These are phyloP conservation scores for Vanessa cardui DNA, from an alignment of 2,888 invertebrate genomes.

Conservation along the genomic window DNA sequence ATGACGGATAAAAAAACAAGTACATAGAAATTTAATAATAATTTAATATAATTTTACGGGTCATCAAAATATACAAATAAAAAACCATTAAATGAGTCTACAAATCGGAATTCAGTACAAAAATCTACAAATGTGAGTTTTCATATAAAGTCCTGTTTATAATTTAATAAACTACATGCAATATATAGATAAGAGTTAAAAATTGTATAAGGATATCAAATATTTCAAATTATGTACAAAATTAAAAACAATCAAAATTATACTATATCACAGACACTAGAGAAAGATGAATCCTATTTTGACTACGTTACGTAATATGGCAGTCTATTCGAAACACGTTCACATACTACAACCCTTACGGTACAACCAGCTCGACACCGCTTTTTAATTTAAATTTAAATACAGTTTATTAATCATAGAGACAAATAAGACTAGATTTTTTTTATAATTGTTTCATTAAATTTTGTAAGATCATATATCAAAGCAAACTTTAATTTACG, in stretches of 20 bases:
- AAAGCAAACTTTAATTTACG: slow-evolving; percentile 8
- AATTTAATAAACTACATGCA: slow-evolving; percentile 55
- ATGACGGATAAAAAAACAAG: slow-evolving; percentile 38
- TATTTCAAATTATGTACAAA: slow-evolving; percentile 76
- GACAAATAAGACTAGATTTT: slow-evolving; percentile 4
- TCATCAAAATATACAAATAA: slow-evolving; percentile 59
- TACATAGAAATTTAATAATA: slow-evolving; percentile 55
- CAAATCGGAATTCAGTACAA: slow-evolving; percentile 62
- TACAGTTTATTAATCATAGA: background rate
- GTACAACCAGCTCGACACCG: slow-evolving; percentile 51
- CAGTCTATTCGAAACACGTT: slow-evolving; percentile 74
- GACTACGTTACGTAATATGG: slow-evolving; percentile 57
- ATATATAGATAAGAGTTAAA: slow-evolving; percentile 70
- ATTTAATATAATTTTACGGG: slow-evolving; percentile 62
- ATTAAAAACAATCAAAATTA: slow-evolving; percentile 70
- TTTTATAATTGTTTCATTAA: background rate
- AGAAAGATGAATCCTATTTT: slow-evolving; percentile 64
- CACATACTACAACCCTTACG: slow-evolving; percentile 62
- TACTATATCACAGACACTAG: slow-evolving; percentile 82
- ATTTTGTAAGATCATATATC: background rate
- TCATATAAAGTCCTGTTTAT: slow-evolving; percentile 30
- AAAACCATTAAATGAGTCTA: slow-evolving; percentile 52
- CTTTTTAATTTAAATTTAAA: slow-evolving; percentile 24
- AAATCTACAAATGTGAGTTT: slow-evolving; percentile 56
- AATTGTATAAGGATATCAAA: slow-evolving; percentile 82